Base-by-base conservation (phyloP, 2,113 vertebrate genomes). In the Uropsilus gracilis region DNA sequence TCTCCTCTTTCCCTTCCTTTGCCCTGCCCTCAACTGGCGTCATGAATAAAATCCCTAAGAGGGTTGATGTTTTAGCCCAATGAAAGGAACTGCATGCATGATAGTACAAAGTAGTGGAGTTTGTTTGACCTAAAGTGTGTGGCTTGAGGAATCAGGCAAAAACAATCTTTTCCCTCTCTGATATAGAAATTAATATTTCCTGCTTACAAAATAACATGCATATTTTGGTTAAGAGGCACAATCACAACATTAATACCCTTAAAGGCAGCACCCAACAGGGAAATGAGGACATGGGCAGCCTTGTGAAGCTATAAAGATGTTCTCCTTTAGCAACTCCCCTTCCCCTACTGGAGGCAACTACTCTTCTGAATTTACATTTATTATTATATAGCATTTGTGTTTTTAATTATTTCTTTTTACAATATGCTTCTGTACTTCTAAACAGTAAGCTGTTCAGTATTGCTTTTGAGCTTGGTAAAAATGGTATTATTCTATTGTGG, bases 381-480 rank as follows among this genome's bases (percentile, higher is more conserved):
- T 90, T 48, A 50, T 64, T 72, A 55, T 55, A 22, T 55, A 55
- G 28, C 30, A 42, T 44, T 81, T 91, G 30, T 37, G 48, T 80
- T 61, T 16, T 37, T 0, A 2, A 57, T 80, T 90, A 86, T 81
- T 18, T 73, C 44, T n/a, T 48, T 68, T 61, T 61, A 53, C 30
- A 30, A 42, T 28, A 72, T 55, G 78, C 39, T 24, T 57, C 24
- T 11, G 57, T 30, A 66, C 73, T n/a, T 86, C n/a, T 76, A 48
- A 78, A 69, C 57, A 73, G 16, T 39, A 59, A 63, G 30, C 75
- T 90, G 46, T 69, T 95, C 50, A 64, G 64, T 17, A 61, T 53
- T 86, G 69, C 30, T 94, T 89, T 84, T 83, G 57, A 75, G 17
- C 7, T 75, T 88, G 81, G 10, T 63, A 75, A 88, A 86, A 85